A percentile compares a stretch with the other conserved stretches of the same genome.
Evolutionary conservation across 2,113 vertebrate genomes (phyloP).

Genomic region (Menidia beryllina): DNA sequence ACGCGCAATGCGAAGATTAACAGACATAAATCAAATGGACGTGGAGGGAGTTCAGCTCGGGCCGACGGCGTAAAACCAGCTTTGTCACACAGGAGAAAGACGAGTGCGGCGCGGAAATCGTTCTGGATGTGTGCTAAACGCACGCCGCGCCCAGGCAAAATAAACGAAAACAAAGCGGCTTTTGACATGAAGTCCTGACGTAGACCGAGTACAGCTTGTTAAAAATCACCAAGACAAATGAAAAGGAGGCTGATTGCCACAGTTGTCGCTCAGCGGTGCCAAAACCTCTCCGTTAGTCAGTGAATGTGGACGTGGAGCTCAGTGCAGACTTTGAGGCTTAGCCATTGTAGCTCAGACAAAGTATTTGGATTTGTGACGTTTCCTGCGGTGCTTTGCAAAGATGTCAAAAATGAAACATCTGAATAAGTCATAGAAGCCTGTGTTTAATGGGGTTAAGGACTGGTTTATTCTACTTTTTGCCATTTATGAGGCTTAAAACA

Average conservation of each 20-base stretch:
- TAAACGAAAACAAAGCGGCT: too few relatives aligned
- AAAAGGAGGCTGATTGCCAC: constrained; percentile 42
- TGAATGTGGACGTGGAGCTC: constrained; percentile 46
- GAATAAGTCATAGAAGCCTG: constrained; percentile 1
- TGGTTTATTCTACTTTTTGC: neutral
- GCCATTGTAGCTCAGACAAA: constrained; percentile 15
- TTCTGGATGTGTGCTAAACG: constrained; percentile 26
- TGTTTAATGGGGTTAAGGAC: neutral
- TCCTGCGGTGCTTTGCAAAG: constrained; percentile 3
- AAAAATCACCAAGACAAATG: constrained; percentile 18
- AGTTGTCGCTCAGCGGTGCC: constrained; percentile 49
- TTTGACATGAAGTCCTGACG: neutral
- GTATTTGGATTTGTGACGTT: constrained; percentile 21
- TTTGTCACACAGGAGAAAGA: constrained; percentile 29
- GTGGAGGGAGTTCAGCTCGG: constrained; percentile 8
- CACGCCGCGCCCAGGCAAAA: too few relatives aligned
- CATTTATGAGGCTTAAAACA: neutral
- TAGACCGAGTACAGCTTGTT: neutral
- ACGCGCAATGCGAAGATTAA: constrained; percentile 40
- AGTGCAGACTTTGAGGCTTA: constrained; percentile 28
- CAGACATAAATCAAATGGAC: constrained; percentile 55
- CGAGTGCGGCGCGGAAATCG: constrained; percentile 35
- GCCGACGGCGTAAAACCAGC: constrained; percentile 31
- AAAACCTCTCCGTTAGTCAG: constrained; percentile 50
- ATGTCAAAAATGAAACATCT: constrained; percentile 24